phyloP scores from a whole-genome alignment of 2,113 vertebrate genomes.

The Myodes glareolus region DNA sequence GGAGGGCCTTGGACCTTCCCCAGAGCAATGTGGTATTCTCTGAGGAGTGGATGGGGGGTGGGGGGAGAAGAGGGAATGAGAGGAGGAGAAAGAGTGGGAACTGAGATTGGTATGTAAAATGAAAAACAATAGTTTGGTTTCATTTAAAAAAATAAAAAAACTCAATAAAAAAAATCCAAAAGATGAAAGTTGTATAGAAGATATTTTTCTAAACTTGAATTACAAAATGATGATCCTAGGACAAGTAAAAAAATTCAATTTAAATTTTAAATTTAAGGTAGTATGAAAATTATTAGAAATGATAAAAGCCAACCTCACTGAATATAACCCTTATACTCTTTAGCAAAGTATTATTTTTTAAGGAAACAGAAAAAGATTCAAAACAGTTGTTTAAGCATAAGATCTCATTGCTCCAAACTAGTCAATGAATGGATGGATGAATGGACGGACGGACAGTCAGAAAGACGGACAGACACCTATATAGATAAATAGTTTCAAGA shows the following conservation, averaged over 20 bases:
- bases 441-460: background rate
- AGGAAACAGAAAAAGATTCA: conserved; percentile 20
- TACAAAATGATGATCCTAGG: conserved; percentile 41
- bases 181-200: conserved; percentile 41
- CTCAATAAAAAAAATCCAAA: background rate
- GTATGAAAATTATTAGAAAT: background rate
- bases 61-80: too few relatives aligned
- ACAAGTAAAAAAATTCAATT: background rate
- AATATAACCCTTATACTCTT: background rate
- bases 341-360: conserved; percentile 30
- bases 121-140: too few relatives aligned
- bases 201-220: conserved; percentile 16
- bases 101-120: too few relatives aligned
- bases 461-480: background rate
- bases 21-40: too few relatives aligned
- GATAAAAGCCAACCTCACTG: background rate
- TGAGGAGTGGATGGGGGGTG: too few relatives aligned
- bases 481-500: background rate
- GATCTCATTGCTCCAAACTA: conserved; percentile 19
- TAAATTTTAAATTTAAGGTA: conserved; percentile 27
- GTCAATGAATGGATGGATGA: background rate
- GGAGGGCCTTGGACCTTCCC: too few relatives aligned
- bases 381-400: background rate
- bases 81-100: too few relatives aligned
- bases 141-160: too few relatives aligned